Evolutionary conservation across 2,113 vertebrate genomes (phyloP).

Genomic region (Tupaia tana): DNA sequence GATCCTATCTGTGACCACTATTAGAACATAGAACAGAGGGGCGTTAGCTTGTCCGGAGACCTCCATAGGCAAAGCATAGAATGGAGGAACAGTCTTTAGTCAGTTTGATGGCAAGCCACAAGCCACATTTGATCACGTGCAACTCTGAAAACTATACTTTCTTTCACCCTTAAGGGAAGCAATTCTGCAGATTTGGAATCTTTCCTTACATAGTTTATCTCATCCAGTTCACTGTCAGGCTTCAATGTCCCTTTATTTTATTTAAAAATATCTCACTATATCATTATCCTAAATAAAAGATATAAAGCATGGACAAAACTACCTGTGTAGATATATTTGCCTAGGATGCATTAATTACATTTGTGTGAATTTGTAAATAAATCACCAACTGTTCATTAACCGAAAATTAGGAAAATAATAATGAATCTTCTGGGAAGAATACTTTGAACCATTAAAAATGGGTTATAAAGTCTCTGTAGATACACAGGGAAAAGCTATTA

Average conservation of each 20-base stretch:
- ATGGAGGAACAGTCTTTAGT: background rate
- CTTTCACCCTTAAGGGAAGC: background rate
- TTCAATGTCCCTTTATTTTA: background rate
- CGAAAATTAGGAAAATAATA: background rate
- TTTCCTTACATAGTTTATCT: background rate
- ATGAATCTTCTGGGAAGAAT: background rate
- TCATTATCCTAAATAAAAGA: background rate
- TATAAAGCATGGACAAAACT: background rate
- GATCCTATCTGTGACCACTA: accelerated
- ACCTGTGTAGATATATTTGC: background rate
- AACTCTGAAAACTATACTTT: background rate
- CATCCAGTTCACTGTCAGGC: background rate
- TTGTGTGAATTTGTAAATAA: background rate
- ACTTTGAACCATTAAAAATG: background rate
- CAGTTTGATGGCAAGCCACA: background rate
- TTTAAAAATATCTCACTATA: background rate
- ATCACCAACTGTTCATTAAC: background rate
- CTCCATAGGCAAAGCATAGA: background rate
- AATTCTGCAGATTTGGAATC: background rate
- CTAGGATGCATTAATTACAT: background rate
- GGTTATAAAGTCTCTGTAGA: background rate
- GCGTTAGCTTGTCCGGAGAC: background rate
- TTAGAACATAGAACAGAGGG: background rate
- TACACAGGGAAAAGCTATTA: background rate
- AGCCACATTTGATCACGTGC: background rate